phyloP scores from a whole-genome alignment of 2,113 vertebrate genomes.

The Pyrgilauda ruficollis region DNA sequence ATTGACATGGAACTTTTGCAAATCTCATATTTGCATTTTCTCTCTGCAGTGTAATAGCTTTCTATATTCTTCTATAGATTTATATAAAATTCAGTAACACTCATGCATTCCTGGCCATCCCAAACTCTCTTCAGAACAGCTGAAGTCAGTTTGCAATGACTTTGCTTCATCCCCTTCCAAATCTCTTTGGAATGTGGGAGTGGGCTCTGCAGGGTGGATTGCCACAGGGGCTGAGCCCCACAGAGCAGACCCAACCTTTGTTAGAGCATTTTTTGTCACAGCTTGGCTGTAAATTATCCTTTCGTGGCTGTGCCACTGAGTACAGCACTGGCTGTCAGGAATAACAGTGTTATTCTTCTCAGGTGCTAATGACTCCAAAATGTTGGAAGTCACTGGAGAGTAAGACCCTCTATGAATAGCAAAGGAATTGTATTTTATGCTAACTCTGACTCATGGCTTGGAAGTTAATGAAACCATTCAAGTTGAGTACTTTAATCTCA shows the following conservation, averaged over 20 bases:
- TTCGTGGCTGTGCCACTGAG: neutral
- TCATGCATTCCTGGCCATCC: neutral
- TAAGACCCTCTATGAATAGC: conserved; percentile 36
- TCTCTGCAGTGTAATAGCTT: neutral
- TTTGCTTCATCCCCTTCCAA: neutral
- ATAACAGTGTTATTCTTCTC: neutral
- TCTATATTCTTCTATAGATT: neutral
- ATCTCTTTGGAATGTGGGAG: neutral
- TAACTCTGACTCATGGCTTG: conserved; percentile 68
- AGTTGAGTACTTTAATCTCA: conserved; percentile 77
- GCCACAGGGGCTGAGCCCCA: neutral
- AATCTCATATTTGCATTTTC: neutral
- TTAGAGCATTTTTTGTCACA: neutral
- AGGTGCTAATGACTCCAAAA: conserved; percentile 14
- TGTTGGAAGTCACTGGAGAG: neutral
- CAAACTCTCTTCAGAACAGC: neutral
- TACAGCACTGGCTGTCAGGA: neutral
- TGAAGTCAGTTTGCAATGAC: neutral
- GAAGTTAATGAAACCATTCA: conserved; percentile 78
- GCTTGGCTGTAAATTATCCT: neutral
- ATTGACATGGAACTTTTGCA: neutral
- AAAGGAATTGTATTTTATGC: conserved; percentile 63
- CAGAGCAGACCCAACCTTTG: too few relatives aligned
- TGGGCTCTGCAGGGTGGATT: neutral
- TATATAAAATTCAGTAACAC: neutral